Percentiles rank a stretch among this genome's conserved stretches.
These are phyloP conservation scores for Idaea aversata DNA, from an alignment of 2,888 invertebrate species.

Conservation along the genomic window DNA sequence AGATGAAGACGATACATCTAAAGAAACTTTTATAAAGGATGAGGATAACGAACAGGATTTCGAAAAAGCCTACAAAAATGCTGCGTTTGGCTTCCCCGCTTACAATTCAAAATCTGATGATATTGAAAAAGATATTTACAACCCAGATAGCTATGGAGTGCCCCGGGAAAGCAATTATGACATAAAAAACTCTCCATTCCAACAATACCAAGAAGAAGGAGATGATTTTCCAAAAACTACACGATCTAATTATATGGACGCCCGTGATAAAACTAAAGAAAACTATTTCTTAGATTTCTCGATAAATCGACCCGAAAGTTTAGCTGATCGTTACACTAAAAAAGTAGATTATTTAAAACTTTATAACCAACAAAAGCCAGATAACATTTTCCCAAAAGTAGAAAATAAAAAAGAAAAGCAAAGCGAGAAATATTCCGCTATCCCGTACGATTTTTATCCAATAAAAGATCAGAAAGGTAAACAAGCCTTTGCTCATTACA, in stretches of 20 bases:
- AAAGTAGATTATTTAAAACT: conserved; percentile 65
- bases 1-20: conserved; percentile 54
- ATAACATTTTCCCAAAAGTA: conserved; percentile 38
- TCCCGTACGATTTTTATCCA: conserved; percentile 45
- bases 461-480: conserved; percentile 46
- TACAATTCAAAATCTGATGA: conserved; percentile 49
- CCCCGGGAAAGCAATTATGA: conserved; percentile 51
- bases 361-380: conserved; percentile 58
- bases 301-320: conserved; percentile 59
- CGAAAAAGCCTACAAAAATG: conserved; percentile 67
- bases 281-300: conserved; percentile 63
- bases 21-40: conserved; percentile 54
- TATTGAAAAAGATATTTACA: conserved; percentile 60
- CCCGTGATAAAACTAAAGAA: conserved; percentile 60
- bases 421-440: conserved; percentile 50
- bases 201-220: conserved; percentile 59
- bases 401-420: conserved; percentile 47
- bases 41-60: conserved; percentile 71
- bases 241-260: conserved; percentile 60
- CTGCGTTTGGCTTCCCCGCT: conserved; percentile 68
- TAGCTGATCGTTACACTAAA: conserved; percentile 53
- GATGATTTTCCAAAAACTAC: conserved; percentile 59
- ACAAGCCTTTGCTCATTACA: conserved; percentile 52
- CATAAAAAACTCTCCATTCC: conserved; percentile 54
- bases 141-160: conserved; percentile 57